These are phyloP conservation scores for Apogon hyalosoma DNA, from an alignment of 2,797 vertebrate species.

Conservation along the genomic window DNA sequence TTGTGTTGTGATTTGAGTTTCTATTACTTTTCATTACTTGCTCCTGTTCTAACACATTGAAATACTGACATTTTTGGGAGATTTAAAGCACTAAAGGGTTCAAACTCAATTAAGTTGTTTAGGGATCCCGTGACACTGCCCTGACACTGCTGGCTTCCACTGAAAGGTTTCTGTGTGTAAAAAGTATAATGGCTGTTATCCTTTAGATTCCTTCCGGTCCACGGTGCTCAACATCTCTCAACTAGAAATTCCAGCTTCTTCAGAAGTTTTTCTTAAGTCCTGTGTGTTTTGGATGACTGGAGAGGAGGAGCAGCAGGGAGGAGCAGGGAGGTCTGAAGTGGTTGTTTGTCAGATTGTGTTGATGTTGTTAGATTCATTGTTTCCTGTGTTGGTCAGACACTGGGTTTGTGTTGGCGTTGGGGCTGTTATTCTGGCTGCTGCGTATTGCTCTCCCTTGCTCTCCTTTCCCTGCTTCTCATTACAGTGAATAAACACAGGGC, in stretches of 20 bases:
- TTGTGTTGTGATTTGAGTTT: constrained; percentile 21
- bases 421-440: constrained; percentile 80
- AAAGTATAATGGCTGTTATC: constrained; percentile 59
- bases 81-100: constrained; percentile 39
- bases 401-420: constrained; percentile 83
- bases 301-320: constrained; percentile 56
- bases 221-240: constrained; percentile 40
- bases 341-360: constrained; percentile 83
- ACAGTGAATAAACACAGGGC: constrained; percentile 76
- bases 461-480: constrained; percentile 81
- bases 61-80: constrained; percentile 28
- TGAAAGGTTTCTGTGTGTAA: constrained; percentile 59
- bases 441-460: constrained; percentile 51
- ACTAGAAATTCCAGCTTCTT: constrained; percentile 44
- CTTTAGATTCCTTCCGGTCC: constrained; percentile 56
- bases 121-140: constrained; percentile 60
- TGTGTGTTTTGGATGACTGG: constrained; percentile 48
- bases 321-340: constrained; percentile 69
- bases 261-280: constrained; percentile 45
- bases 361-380: constrained; percentile 85
- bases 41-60: constrained; percentile 24
- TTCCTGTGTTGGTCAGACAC: constrained; percentile 82
- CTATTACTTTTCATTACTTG: constrained; percentile 13
- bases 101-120: constrained; percentile 64
- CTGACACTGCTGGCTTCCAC: constrained; percentile 64